phyloP scores from a whole-genome alignment of 2,113 vertebrate species.

The Hemiprocne comata region DNA sequence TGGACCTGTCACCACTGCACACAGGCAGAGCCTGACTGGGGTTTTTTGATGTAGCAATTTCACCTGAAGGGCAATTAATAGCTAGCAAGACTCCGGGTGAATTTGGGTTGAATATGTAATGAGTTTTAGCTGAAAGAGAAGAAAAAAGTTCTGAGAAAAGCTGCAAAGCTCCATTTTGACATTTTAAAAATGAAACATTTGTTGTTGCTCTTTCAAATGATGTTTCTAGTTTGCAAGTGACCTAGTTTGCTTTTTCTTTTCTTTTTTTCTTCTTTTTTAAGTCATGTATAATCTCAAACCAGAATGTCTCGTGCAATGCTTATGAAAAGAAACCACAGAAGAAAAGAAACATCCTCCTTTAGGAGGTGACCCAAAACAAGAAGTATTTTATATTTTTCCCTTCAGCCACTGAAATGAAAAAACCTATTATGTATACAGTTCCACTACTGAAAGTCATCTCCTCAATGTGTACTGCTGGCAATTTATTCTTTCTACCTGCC shows the following conservation, averaged over 20 bases:
- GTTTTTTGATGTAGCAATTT: background rate
- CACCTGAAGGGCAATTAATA: background rate
- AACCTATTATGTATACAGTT: conserved; percentile 36
- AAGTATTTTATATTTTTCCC: conserved; percentile 5
- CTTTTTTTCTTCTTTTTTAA: background rate
- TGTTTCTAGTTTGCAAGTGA: background rate
- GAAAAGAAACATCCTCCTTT: conserved; percentile 29
- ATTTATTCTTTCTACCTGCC: conserved; percentile 33
- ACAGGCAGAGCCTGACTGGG: background rate
- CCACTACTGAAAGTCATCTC: background rate
- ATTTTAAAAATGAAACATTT: background rate
- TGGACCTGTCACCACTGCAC: background rate
- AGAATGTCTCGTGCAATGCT: background rate
- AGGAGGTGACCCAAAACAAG: conserved; percentile 25
- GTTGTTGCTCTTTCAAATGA: background rate
- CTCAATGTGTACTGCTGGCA: background rate
- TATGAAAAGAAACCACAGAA: conserved; percentile 24
- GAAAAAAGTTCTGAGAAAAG: background rate
- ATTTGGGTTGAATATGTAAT: background rate
- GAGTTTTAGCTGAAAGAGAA: background rate
- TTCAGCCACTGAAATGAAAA: conserved; percentile 28
- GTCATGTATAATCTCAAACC: conserved; percentile 13
- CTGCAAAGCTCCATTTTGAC: background rate
- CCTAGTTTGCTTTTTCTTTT: background rate
- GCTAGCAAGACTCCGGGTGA: background rate